Evolutionary conservation across 2,888 invertebrate genomes (phyloP), one percentile per base, ranked within the genome.

Genomic region (Drosophila quinaria): DNA sequence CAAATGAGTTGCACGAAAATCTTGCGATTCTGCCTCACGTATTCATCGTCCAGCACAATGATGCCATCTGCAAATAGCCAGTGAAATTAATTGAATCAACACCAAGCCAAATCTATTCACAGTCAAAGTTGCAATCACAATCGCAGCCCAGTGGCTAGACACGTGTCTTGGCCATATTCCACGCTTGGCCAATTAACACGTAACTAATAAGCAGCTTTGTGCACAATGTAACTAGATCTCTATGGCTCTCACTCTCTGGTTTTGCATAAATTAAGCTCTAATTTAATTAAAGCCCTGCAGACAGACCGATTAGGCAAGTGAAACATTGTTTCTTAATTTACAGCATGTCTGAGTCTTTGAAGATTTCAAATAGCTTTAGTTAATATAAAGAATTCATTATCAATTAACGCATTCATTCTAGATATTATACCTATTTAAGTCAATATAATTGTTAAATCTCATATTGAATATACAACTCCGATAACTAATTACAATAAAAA

Each of bases 1-100:
- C 97, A 97, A 58, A 97, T 94, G 67, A 97, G 94, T 92, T 98
- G 98, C 10, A 97, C 98, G 93, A 96, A 98, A 66, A 98, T 95
- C 93, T 97, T 97, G 29, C 98, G 95, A 81, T 92, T 91, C 72
- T 96, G 96, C 82, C 96, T 95, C 74, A 97, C 93, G 93, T 98
- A 98, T 81, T 97, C 97, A 77, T 96, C 95, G 91, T 98, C 97
- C 75, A 98, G 93, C 25, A 98, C 94, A 35, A 98, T 94, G 52
- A 98, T 97, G 44, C 98, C 98, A 93, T 98, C 98, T 97, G 92
- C 11, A 74, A 74, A 39, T 50, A 52, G 51, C 11, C 41, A 51
- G 15, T 19, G 29, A 29, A 68, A 76, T 76, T 74, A 74, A 76
- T 80, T 61, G 59, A 17, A 46, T 52, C 50, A 35, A 41, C 41